Evolutionary conservation across 2,797 vertebrate genomes (phyloP), one percentile per base, ranked within the genome.

Genomic region (Tachyglossus aculeatus): DNA sequence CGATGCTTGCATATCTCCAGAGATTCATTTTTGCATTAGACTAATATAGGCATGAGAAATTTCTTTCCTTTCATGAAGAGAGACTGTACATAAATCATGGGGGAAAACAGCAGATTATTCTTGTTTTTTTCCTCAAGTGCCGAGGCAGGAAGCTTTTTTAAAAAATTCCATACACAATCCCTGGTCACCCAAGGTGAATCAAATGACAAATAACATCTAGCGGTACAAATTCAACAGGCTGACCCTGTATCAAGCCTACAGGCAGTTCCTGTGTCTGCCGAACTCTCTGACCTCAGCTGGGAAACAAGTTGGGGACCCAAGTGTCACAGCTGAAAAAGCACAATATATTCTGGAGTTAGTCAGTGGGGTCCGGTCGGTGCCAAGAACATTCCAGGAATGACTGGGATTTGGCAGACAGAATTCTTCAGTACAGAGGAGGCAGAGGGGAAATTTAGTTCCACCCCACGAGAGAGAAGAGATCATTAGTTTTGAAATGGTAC

Each of bases 31-130:
- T 84, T 78, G 50, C 52, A 39, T 41, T 36, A 39, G 56, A 27
- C 63, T 44, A 38, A 73, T 33, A 5, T 0, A 9, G 79, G 70
- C 1, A 11, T 40, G 47, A 75, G 4, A 44, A 65, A 71, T 73
- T 12, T 45, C 84, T 59, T 71, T 79, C 67, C 45, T n/a, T 55
- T 67, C 73, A 65, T 22, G 50, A n/a, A 65, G 53, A 81, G 57
- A 44, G 29, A 47, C 19, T 51, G 61, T 36, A 51, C 1, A 7
- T 82, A 74, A 88, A 81, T 70, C 63, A 2, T 25, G 14, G 15
- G 21, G 15, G 25, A 7, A 64, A 65, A 0, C n/a, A 64, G 45
- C 56, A 25, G 37, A 2, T 51, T 58, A 53, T 64, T 39, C 56
- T 54, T 68, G 37, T 64, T 58, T 52, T 68, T 62, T 38, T 67